Conservation (phyloP, 2,113 vertebrate species). For the Psophia crepitans region DNA sequence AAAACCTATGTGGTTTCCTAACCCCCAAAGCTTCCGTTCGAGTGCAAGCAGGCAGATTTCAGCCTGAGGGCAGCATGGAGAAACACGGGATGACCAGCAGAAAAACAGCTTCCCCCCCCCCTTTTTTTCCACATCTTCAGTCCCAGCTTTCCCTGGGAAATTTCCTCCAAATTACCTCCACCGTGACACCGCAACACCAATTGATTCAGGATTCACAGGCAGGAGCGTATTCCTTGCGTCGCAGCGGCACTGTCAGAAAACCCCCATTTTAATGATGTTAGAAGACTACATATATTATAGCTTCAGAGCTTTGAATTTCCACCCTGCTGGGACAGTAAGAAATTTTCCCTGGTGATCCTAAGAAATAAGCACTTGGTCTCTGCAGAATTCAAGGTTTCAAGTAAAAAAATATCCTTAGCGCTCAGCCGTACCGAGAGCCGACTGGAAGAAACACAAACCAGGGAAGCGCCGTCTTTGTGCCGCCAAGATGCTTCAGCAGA, state of each 20-base stretch:
- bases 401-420: background rate
- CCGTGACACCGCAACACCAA: accelerated
- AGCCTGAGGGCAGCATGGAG: background rate
- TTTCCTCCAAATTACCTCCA: background rate
- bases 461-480: accelerated
- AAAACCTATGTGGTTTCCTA: accelerated
- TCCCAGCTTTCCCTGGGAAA: background rate
- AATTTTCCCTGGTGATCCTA: background rate
- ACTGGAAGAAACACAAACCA: background rate
- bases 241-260: background rate
- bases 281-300: background rate
- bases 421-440: accelerated
- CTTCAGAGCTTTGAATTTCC: background rate
- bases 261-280: background rate
- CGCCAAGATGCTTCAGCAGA: background rate
- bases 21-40: background rate
- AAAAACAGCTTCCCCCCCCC: background rate
- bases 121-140: background rate
- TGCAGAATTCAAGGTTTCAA: constrained; percentile 1
- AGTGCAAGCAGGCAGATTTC: background rate
- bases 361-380: background rate
- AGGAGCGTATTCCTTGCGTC: background rate
- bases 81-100: background rate
- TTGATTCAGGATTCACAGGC: background rate
- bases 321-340: background rate